Evolutionary conservation across 2,113 vertebrate species (phyloP).

Genomic region (Phainopepla nitens): DNA sequence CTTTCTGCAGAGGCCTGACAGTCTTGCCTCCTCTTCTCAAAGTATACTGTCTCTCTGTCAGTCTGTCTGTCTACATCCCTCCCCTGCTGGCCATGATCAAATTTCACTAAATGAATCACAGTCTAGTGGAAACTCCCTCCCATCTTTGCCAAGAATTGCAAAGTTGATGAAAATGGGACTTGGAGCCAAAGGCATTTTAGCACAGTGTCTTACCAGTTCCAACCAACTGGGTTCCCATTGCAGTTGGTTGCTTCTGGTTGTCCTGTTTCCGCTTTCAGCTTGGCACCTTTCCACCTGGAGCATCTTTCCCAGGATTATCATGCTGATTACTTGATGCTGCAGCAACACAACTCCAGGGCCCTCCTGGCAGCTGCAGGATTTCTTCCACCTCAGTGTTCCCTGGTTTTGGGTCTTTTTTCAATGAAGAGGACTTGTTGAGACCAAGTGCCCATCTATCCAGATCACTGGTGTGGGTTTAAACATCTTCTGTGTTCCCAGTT

Average conservation of each 20-base stretch:
- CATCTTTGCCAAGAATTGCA: conserved; percentile 60
- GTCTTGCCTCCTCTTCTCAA: not conserved
- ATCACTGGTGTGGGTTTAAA: not conserved
- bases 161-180: conserved; percentile 60
- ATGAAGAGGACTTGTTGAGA: not conserved
- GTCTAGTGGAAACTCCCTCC: conserved; percentile 66
- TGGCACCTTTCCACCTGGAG: not conserved
- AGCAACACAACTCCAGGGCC: not conserved
- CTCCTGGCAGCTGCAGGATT: not conserved
- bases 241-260: not conserved
- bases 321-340: not conserved
- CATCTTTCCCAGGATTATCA: not conserved
- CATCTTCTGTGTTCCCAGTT: not conserved
- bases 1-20: not conserved
- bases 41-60: not conserved
- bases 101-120: conserved; percentile 68
- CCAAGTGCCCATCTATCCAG: not conserved
- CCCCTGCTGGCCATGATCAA: conserved; percentile 49
- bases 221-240: not conserved
- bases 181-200: conserved; percentile 20
- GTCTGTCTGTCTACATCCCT: conserved; percentile 35
- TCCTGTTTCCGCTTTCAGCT: not conserved
- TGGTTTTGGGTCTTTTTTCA: not conserved
- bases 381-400: not conserved
- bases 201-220: conserved; percentile 16